A percentile compares a stretch with the other conserved stretches of the same genome.
These are phyloP conservation scores for Ailuropoda melanoleuca DNA, from an alignment of 2,113 vertebrate genomes.

Conservation along the genomic window DNA sequence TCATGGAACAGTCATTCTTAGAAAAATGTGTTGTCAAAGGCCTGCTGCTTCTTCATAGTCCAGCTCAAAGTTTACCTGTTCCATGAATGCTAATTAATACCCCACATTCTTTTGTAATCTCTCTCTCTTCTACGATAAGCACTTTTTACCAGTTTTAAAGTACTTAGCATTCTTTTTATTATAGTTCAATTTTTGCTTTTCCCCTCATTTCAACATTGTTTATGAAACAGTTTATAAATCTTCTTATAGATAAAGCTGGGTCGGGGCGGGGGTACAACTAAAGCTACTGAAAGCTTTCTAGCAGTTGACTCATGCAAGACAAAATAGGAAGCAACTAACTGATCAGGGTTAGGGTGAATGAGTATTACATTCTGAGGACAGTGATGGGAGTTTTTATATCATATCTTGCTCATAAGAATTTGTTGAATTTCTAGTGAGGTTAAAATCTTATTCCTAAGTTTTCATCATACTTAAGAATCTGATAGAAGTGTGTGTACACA, in stretches of 20 bases:
- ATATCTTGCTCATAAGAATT: neutral
- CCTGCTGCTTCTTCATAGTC: neutral
- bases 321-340: neutral
- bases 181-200: neutral
- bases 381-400: neutral
- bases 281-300: neutral
- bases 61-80: neutral
- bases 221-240: neutral
- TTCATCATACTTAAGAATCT: neutral
- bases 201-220: neutral
- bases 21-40: neutral
- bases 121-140: neutral
- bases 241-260: neutral
- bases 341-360: neutral
- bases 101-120: neutral
- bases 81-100: neutral
- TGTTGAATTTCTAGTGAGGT: neutral
- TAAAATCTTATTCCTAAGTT: neutral
- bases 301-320: neutral
- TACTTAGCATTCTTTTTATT: neutral
- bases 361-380: neutral
- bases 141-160: neutral
- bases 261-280: neutral
- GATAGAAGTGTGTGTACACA: neutral
- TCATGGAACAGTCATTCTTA: neutral